phyloP scores from a whole-genome alignment of 2,797 vertebrate genomes.

The Jordanella pulchra region DNA sequence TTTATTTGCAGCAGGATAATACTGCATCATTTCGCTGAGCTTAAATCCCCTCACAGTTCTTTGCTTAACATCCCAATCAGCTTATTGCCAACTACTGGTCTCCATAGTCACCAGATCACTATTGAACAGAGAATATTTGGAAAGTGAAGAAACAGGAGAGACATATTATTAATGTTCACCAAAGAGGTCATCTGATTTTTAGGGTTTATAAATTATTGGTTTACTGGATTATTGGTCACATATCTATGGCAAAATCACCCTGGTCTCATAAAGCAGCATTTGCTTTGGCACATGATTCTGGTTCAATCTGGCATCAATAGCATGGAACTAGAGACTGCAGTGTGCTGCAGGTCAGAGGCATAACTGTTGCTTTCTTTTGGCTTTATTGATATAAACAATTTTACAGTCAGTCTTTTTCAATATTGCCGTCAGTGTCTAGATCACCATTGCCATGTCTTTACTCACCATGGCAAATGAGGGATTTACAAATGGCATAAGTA shows the following conservation, averaged over 20 bases:
- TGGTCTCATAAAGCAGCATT: neutral
- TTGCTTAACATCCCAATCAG: too few species aligned
- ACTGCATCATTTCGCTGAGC: too few species aligned
- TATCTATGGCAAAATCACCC: neutral
- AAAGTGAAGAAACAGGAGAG: too few species aligned
- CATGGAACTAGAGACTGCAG: neutral
- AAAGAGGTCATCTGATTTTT: neutral
- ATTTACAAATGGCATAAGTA: neutral
- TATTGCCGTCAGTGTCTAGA: neutral
- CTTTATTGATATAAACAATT: conserved; percentile 4
- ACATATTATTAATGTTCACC: too few species aligned
- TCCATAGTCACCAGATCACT: too few species aligned
- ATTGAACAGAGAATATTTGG: too few species aligned
- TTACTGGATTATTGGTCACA: neutral
- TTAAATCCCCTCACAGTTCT: too few species aligned
- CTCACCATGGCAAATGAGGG: neutral
- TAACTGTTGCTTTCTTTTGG: conserved; percentile 5
- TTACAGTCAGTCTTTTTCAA: neutral
- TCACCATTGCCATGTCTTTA: neutral
- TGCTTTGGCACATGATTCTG: conserved; percentile 7
- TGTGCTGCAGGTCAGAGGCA: neutral
- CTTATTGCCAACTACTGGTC: too few species aligned
- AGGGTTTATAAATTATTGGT: neutral
- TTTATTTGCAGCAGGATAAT: too few species aligned
- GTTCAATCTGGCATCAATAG: conserved; percentile 1